Percentiles rank a stretch among this genome's conserved stretches.
phyloP scores from a whole-genome alignment of 1,140 invertebrate species.

The Trachymyrmex cornetzi region DNA sequence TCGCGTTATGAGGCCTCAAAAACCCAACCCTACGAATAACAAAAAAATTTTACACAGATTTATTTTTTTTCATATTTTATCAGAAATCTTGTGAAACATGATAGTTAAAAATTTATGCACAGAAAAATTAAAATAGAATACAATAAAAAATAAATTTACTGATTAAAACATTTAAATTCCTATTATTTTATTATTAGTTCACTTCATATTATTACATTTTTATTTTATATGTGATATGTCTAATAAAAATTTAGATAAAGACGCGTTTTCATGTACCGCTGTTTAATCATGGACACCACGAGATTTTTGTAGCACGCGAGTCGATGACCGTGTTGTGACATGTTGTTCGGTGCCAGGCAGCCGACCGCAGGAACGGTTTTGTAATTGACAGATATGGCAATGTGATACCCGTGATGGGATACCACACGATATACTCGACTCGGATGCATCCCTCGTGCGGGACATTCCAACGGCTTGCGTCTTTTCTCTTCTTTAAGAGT shows the following conservation, averaged over 20 bases:
- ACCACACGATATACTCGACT: constrained; percentile 65
- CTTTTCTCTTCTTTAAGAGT: constrained; percentile 60
- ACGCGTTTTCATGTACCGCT: background rate
- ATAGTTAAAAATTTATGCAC: background rate
- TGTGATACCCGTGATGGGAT: constrained; percentile 76
- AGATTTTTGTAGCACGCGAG: constrained; percentile 43
- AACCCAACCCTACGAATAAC: too few species aligned
- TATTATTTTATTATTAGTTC: background rate
- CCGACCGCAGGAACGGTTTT: constrained; percentile 77
- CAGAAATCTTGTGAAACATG: too few species aligned
- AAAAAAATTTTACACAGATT: too few species aligned
- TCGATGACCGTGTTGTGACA: constrained; percentile 73
- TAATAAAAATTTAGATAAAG: background rate
- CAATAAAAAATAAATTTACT: background rate
- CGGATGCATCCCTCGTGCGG: constrained; percentile 62
- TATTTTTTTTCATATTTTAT: too few species aligned
- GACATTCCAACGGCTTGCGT: constrained; percentile 47
- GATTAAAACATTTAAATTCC: background rate
- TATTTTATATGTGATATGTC: background rate
- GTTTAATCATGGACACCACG: background rate
- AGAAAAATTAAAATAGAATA: too few species aligned
- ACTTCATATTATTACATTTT: background rate
- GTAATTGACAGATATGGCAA: constrained; percentile 82
- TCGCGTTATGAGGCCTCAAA: too few species aligned
- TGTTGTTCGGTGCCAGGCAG: constrained; percentile 68